Percentiles rank a stretch among this genome's conserved stretches.
These are phyloP conservation scores for Alethe castanea DNA, from an alignment of 2,113 vertebrate species.

Conservation along the genomic window DNA sequence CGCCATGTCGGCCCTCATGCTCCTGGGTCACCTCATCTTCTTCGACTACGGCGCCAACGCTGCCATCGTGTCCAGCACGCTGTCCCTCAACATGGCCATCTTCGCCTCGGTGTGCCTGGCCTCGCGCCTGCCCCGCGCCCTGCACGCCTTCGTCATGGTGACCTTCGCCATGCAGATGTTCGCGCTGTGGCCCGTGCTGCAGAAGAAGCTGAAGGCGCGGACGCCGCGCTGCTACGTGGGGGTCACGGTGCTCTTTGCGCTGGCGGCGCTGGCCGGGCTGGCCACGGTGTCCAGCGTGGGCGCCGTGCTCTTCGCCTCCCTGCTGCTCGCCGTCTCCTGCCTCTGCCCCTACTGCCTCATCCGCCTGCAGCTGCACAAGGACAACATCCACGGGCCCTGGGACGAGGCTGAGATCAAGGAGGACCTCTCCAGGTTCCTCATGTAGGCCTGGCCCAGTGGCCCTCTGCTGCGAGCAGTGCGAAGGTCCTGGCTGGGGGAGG, in stretches of 20 bases:
- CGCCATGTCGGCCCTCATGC: slow-evolving; percentile 93
- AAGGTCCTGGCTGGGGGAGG: neutral
- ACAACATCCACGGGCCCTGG: slow-evolving; percentile 98
- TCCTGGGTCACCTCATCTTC: slow-evolving; percentile 90
- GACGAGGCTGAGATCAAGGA: slow-evolving; percentile 97
- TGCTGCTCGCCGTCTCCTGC: slow-evolving; percentile 80
- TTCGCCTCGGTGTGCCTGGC: slow-evolving; percentile 95
- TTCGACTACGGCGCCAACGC: slow-evolving; percentile 91
- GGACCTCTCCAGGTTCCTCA: slow-evolving; percentile 86
- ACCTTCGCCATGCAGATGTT: slow-evolving; percentile 94
- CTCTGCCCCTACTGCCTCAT: slow-evolving; percentile 90
- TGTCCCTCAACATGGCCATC: slow-evolving; percentile 94
- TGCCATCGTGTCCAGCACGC: slow-evolving; percentile 85
- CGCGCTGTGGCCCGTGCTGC: slow-evolving; percentile 93
- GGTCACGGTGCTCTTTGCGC: slow-evolving; percentile 79
- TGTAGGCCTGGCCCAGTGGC: neutral
- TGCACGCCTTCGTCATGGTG: slow-evolving; percentile 92
- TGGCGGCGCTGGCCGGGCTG: slow-evolving; percentile 77
- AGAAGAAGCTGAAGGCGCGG: slow-evolving; percentile 84
- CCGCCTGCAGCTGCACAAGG: slow-evolving; percentile 88
- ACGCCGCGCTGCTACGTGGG: slow-evolving; percentile 76
- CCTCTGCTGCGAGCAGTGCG: neutral
- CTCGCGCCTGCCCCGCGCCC: slow-evolving; percentile 86
- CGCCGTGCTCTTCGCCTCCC: slow-evolving; percentile 79
- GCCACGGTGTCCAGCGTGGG: slow-evolving; percentile 79